Base-by-base conservation (phyloP, 2,888 invertebrate species). In the Xanthorhoe spadicearia region DNA sequence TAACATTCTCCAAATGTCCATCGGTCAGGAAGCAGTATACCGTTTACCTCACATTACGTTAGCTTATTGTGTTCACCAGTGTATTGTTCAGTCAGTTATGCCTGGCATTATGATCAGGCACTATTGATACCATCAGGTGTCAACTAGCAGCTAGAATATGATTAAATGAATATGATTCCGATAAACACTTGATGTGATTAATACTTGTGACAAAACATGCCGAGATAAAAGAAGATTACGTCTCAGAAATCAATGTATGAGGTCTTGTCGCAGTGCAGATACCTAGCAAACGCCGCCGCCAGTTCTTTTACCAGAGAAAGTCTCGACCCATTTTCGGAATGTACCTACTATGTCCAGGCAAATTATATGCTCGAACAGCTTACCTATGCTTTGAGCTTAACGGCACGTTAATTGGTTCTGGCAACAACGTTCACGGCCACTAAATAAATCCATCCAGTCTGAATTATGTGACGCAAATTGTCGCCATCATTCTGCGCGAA, bases 211-310 rank as follows among this genome's bases (percentile, higher is more conserved):
- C 52, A 38, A 61, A 61, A 57, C 17, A n/a, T 35, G 46, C 28
- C 28, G 28, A 50, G 32, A 60, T 55, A 54, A 64, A 57, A 69
- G 68, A 71, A 79, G 76, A 79, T 69, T 52, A 61, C 19, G 74
- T 81, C 77, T 81, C 70, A 62, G 80, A 84, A 85, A 88, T 87
- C 84, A 83, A 86, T 86, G 84, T 83, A 74, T 74, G 75, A 82
- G 76, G 77, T 81, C 73, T 77, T 86, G 90, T 86, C 90, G 89
- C 90, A 89, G 81, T 89, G 89, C 89, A 86, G 89, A 88, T 87
- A 79, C 77, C 80, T 83, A 84, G 77, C 76, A 75, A 70, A 68
- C 54, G 67, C 70, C 38, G 57, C 70, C 68, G 66, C 66, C 67
- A 79, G 78, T 79, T 78, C 74, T 75, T 75, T 69, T 77, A 75